Conservation (phyloP, 2,113 vertebrate genomes). For the Solea senegalensis region DNA sequence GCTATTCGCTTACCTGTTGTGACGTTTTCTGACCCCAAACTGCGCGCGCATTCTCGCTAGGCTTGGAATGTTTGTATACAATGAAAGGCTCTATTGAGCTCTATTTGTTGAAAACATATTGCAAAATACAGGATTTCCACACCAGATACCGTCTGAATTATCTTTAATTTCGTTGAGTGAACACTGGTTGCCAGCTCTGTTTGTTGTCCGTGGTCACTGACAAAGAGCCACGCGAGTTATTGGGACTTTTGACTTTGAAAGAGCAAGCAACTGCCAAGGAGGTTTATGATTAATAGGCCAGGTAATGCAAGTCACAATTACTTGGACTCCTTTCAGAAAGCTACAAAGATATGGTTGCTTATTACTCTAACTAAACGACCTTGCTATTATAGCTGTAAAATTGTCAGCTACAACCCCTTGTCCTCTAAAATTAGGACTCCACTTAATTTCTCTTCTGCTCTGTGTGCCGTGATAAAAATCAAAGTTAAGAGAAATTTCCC, state of each 20-base stretch:
- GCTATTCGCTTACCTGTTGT: too few relatives aligned
- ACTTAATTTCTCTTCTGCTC: constrained; percentile 51
- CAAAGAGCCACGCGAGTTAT: constrained; percentile 26
- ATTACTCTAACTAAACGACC: constrained; percentile 37
- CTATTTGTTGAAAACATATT: not conserved
- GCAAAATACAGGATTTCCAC: not conserved
- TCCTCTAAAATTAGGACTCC: constrained; percentile 53
- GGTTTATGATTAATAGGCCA: constrained; percentile 23
- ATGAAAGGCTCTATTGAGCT: not conserved
- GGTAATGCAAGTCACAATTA: constrained; percentile 32
- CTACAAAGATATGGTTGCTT: constrained; percentile 29
- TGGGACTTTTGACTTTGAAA: not conserved
- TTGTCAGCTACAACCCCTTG: constrained; percentile 46
- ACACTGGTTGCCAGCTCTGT: constrained; percentile 17
- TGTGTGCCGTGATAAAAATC: constrained; percentile 57
- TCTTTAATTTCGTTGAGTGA: constrained; percentile 31
- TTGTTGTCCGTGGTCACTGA: constrained; percentile 13
- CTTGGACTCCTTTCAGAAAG: constrained; percentile 42
- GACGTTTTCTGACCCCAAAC: too few relatives aligned
- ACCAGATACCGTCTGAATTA: not conserved
- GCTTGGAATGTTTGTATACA: too few relatives aligned
- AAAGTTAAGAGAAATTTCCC: constrained; percentile 58
- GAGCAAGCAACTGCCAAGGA: constrained; percentile 24
- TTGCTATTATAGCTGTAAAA: constrained; percentile 33
- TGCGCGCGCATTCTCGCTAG: too few relatives aligned